These are phyloP conservation scores for Euplagia quadripunctaria DNA, from an alignment of 2,888 invertebrate genomes.

Conservation along the genomic window DNA sequence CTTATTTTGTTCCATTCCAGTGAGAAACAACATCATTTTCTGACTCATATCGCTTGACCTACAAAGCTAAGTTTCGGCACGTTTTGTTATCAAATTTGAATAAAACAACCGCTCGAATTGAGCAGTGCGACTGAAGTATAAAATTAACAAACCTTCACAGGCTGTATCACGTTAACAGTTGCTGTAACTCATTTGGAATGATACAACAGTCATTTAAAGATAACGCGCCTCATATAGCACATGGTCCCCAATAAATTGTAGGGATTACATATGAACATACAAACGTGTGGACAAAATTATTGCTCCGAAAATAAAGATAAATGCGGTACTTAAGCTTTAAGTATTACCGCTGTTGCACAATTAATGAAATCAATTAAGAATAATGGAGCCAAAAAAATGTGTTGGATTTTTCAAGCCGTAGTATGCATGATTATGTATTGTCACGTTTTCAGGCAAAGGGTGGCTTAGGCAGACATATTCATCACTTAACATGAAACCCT, in stretches of 20 bases:
- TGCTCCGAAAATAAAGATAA: constrained; percentile 39
- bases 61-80: constrained; percentile 67
- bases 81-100: constrained; percentile 76
- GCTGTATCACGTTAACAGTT: constrained; percentile 54
- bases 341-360: constrained; percentile 21
- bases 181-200: constrained; percentile 64
- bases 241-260: constrained; percentile 36
- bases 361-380: constrained; percentile 20
- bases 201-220: constrained; percentile 57
- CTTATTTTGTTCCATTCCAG: constrained; percentile 54
- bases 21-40: constrained; percentile 47
- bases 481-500: too few species aligned
- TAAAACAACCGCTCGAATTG: constrained; percentile 56
- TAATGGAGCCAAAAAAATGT: constrained; percentile 11
- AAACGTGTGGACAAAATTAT: constrained; percentile 31
- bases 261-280: constrained; percentile 33
- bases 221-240: constrained; percentile 40
- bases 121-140: constrained; percentile 57
- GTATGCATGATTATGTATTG: constrained; percentile 16
- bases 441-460: constrained; percentile 13
- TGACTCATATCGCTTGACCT: constrained; percentile 58
- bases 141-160: constrained; percentile 51
- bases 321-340: constrained; percentile 23
- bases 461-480: not conserved
- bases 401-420: constrained; percentile 4